A percentile compares a stretch with the other conserved stretches of the same genome.
These are phyloP conservation scores for Bursaphelenchus mucronatus DNA, from an alignment of 1,140 invertebrate species.

Conservation along the genomic window DNA sequence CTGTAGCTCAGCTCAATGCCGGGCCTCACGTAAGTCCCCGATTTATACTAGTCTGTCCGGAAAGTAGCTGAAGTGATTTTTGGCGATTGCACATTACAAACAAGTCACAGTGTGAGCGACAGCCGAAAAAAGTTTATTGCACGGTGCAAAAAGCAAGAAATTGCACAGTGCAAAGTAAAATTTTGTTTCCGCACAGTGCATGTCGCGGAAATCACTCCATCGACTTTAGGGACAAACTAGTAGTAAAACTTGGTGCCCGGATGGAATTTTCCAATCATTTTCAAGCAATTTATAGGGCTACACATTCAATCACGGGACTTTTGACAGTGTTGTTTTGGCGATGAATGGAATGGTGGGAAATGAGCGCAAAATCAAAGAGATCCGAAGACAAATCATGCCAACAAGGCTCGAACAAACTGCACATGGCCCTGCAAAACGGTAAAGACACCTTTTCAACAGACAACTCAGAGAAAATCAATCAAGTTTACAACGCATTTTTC, in stretches of 20 bases:
- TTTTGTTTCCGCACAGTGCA: no score
- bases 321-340: neutral
- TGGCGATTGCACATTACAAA: no score
- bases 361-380: neutral
- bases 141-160: no score
- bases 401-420: neutral
- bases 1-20: neutral
- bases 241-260: neutral
- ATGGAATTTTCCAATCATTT: neutral
- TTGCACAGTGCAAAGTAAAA: no score
- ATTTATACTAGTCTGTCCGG: neutral
- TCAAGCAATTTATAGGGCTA: constrained; percentile 8
- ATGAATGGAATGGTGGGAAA: neutral
- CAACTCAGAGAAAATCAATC: neutral
- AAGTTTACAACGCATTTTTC: neutral
- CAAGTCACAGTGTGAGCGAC: no score
- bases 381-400: constrained; percentile 9
- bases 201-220: no score
- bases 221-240: no score
- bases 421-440: constrained; percentile 10
- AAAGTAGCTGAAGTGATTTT: no score
- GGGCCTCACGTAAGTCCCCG: neutral
- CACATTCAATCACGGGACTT: constrained; percentile 5
- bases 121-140: no score
- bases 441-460: neutral